Conservation (phyloP, 2,113 vertebrate genomes). For the Nothobranchius furzeri region DNA sequence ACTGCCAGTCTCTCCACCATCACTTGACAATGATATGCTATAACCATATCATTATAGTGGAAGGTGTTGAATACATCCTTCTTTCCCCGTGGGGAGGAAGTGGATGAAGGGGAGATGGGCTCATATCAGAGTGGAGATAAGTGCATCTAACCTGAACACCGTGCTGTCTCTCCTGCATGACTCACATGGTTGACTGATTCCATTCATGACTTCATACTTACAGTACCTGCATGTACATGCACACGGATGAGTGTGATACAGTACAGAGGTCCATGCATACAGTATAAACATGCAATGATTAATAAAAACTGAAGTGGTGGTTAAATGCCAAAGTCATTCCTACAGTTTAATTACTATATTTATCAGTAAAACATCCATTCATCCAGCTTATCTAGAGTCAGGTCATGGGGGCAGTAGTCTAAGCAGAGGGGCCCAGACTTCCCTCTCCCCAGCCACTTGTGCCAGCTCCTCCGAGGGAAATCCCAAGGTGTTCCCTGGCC, state of each 20-base stretch:
- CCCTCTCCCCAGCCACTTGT: no score
- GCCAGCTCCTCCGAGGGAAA: no score
- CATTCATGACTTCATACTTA: constrained; percentile 23
- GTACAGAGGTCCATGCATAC: neutral
- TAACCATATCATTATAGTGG: constrained; percentile 68
- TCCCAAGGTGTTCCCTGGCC: no score
- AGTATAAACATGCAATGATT: neutral
- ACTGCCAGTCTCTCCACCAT: constrained; percentile 22
- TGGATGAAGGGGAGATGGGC: constrained; percentile 27
- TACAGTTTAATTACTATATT: no score
- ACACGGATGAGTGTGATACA: neutral
- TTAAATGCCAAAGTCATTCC: no score
- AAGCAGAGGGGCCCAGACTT: no score
- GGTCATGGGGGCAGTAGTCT: no score
- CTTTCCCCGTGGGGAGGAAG: constrained; percentile 44
- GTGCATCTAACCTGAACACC: constrained; percentile 21
- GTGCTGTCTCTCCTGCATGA: constrained; percentile 48
- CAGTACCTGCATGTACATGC: constrained; percentile 7
- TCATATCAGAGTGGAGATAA: constrained; percentile 58
- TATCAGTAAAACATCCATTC: no score
- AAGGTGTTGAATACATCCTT: constrained; percentile 68
- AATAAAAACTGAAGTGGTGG: no score
- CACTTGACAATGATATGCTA: constrained; percentile 50
- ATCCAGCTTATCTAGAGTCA: no score
- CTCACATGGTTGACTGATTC: constrained; percentile 56